Base-by-base conservation (phyloP, 2,888 invertebrate species). In the Leptinotarsa rubiginosa region DNA sequence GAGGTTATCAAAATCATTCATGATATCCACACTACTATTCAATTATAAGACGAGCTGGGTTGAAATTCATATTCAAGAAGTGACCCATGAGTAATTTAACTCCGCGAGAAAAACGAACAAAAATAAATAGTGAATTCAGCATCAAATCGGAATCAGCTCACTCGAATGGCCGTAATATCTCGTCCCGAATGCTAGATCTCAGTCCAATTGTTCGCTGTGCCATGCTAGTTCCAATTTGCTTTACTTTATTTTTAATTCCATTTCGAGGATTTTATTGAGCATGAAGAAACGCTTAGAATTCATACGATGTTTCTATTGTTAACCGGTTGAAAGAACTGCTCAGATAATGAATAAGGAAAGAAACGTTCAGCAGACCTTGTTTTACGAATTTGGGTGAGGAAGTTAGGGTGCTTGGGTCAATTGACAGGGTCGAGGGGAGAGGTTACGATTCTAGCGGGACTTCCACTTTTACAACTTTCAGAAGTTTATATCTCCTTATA, bases 401-500 rank as follows among this genome's bases (percentile, higher is more conserved):
- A 77, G 75, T 77, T 77, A 77, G 75, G 75, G 77, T 77, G 75
- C 67, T 71, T 71, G 73, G 78, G 77, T 80, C 81, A 79, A 80
- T 80, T 75, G 78, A 77, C 73, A 74, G 80, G 80, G 80, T 68
- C 16, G 77, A 76, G 77, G 72, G 78, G 73, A 77, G 79, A 75
- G 75, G 82, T 84, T 83, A 80, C 81, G 83, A 83, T 83, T 83
- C 74, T 73, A 77, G 79, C 79, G 81, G 82, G 80, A 74, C 81
- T 69, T 72, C 76, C 69, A 85, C 83, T 87, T 87, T 87, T 86
- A 87, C 84, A 86, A 86, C 86, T 87, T 86, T 82, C 85, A 74
- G 80, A 84, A 84, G 84, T 86, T 85, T 86, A 87, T 87, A 86
- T 87, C 86, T 86, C 77, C 84, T 87, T 86, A 86, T 87, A 87